Conservation (phyloP, 2,888 invertebrate genomes). For the Pharmacophagus antenor region DNA sequence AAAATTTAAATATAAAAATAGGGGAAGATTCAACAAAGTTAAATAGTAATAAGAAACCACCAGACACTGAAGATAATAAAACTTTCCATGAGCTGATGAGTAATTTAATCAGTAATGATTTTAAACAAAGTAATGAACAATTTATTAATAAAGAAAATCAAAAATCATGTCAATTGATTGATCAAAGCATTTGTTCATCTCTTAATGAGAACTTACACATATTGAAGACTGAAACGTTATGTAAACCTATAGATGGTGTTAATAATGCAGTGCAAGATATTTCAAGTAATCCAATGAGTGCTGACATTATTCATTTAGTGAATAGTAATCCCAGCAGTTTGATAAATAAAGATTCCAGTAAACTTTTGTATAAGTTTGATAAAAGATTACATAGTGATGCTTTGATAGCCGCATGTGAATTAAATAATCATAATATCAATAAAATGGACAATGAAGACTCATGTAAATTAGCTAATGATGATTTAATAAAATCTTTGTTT, state of each 20-base stretch:
- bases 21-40: no score
- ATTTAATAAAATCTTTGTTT: not conserved
- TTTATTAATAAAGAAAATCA: not conserved
- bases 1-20: not conserved
- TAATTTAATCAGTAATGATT: not conserved
- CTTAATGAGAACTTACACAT: no score
- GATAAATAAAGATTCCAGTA: not conserved
- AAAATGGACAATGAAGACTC: not conserved
- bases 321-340: constrained; percentile 3
- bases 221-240: no score
- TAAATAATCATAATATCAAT: not conserved
- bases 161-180: not conserved
- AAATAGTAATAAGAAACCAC: no score
- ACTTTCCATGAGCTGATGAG: not conserved
- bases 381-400: not conserved
- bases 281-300: not conserved
- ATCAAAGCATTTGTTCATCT: no score
- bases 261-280: no score
- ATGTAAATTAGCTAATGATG: not conserved
- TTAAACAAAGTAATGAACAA: not conserved
- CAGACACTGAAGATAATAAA: not conserved
- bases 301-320: no score
- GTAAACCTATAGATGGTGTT: no score
- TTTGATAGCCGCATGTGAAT: not conserved
- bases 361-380: not conserved